A percentile compares a stretch with the other conserved stretches of the same genome.
These are phyloP conservation scores for Notolepis coatsorum DNA, from an alignment of 2,797 vertebrate genomes.

Conservation along the genomic window DNA sequence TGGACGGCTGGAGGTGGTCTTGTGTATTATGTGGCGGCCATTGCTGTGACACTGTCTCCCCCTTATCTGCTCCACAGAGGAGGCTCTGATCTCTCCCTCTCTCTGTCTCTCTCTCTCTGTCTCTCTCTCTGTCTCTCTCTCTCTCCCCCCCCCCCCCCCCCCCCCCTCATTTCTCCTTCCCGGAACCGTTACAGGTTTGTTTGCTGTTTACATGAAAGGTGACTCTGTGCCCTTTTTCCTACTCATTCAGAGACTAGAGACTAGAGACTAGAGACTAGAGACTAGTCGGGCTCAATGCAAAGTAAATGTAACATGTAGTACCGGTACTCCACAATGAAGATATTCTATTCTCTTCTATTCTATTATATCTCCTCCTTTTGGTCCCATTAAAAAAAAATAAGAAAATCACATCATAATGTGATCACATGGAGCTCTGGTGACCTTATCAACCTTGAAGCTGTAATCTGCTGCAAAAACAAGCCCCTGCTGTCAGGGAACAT, in stretches of 20 bases:
- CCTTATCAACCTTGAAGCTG: slow-evolving; percentile 51
- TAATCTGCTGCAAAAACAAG: slow-evolving; percentile 29
- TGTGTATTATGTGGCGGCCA: slow-evolving; percentile 81
- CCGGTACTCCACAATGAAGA: no score
- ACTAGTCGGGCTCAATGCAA: slow-evolving; percentile 34
- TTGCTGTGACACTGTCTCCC: slow-evolving; percentile 81
- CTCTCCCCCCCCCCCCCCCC: slow-evolving; percentile 5
- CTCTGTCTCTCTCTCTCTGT: slow-evolving; percentile 46
- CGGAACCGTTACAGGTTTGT: slow-evolving; percentile 68
- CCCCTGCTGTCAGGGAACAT: slow-evolving; percentile 32
- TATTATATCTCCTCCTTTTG: no score
- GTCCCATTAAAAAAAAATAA: background rate
- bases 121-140: slow-evolving; percentile 52
- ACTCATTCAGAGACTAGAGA: no score
- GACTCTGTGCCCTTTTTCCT: slow-evolving; percentile 52
- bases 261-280: no score
- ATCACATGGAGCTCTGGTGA: slow-evolving; percentile 49
- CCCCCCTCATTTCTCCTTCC: slow-evolving; percentile 64
- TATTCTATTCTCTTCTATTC: no score
- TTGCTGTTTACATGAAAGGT: slow-evolving; percentile 68
- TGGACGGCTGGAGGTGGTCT: slow-evolving; percentile 75
- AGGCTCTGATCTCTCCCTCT: slow-evolving; percentile 60
- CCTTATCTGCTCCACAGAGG: slow-evolving; percentile 78
- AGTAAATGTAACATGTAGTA: slow-evolving; percentile 45
- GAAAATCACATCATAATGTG: slow-evolving; percentile 24